Evolutionary conservation across 2,113 vertebrate species (phyloP), one percentile per base, ranked within the genome.

Genomic region (Chaetodon auriga): DNA sequence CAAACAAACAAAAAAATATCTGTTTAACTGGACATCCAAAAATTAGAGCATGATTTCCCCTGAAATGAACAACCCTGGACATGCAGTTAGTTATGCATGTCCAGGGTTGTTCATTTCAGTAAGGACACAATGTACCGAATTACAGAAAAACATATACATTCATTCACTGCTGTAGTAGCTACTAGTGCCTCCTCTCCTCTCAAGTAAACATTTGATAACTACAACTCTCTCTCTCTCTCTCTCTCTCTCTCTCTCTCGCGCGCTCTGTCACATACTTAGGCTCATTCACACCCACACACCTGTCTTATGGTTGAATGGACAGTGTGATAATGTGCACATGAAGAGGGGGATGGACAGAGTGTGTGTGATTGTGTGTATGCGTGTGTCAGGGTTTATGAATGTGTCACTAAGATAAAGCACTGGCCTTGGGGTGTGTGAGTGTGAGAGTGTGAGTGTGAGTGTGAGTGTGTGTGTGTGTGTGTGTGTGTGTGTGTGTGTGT

Each of bases 351-450:
- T 75, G 72, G 81, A 55, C 49, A 68, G 55, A 30, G 38, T 66
- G 64, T 68, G 53, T 70, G 36, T 75, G 55, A 45, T 43, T 35
- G 0, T 57, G 16, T 66, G n/a, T 66, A 6, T 81, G 75, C 78
- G 78, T 68, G 80, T 72, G 72, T 82, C 63, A 62, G 49, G 48
- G 73, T 85, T 82, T 87, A 85, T 83, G 72, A 85, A 81, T 85
- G 88, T 87, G 85, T 87, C 85, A 90, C 84, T 76, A 69, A 87
- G 88, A 85, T 85, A 78, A 85, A 90, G 73, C 21, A 12, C 69
- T 83, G 60, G 82, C 82, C 80, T 85, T 79, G 72, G 71, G 51
- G 30, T 45, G 61, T 46, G 68, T 46, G 43, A 36, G 57, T 54
- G 45, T 54, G 65, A 25, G 68, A 38, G 36, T 62, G 53, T 54